A percentile compares a stretch with the other conserved stretches of the same genome.
Conservation (phyloP, 30 jellyfish, hydroid and myxozoan species). For the Morbakka virulenta region DNA sequence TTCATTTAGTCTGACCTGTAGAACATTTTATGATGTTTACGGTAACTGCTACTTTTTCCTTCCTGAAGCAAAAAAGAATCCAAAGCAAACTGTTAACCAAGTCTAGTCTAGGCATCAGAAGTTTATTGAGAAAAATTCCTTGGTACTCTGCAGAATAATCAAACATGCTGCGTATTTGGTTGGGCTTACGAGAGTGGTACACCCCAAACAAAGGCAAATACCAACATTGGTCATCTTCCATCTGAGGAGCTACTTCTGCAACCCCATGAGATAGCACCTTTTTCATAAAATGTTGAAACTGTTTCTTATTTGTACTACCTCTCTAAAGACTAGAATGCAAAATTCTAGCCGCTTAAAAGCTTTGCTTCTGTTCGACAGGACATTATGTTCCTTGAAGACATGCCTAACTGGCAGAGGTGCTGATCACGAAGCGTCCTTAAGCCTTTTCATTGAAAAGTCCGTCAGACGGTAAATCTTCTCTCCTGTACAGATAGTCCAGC, state of each 20-base stretch:
- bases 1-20: constrained; percentile 46
- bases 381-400: too few relatives aligned
- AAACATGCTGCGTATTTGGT: constrained; percentile 54
- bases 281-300: constrained; percentile 40
- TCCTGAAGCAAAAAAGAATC: constrained; percentile 51
- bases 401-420: too few relatives aligned
- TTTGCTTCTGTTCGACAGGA: constrained; percentile 29
- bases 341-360: neutral
- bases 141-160: constrained; percentile 52
- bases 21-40: constrained; percentile 60
- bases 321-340: constrained; percentile 1
- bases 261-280: constrained; percentile 26
- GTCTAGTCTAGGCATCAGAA: constrained; percentile 52
- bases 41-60: constrained; percentile 46
- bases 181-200: constrained; percentile 64
- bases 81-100: constrained; percentile 51
- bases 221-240: constrained; percentile 27
- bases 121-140: constrained; percentile 45
- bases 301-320: too few relatives aligned
- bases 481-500: too few relatives aligned
- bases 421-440: too few relatives aligned
- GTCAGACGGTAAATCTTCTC: too few relatives aligned
- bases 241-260: constrained; percentile 35
- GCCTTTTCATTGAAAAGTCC: too few relatives aligned
- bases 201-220: constrained; percentile 61